Percentiles rank a stretch among this genome's conserved stretches.
These are phyloP conservation scores for Drosophila kambysellisi DNA, from an alignment of 2,888 invertebrate species.

Conservation along the genomic window DNA sequence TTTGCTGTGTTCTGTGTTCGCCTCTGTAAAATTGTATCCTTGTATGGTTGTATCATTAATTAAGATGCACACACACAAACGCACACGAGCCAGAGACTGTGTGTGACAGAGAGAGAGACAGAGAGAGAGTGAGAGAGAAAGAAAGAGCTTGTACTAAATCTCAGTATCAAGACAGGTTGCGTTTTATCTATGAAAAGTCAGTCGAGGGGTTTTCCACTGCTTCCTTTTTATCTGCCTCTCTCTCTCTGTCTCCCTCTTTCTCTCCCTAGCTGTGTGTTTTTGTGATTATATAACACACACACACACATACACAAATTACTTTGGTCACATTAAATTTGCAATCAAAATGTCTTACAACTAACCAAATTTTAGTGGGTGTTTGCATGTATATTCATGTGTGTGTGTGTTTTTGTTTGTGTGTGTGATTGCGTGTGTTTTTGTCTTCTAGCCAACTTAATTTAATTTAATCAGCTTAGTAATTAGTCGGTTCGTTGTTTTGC, in stretches of 20 bases:
- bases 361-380: slow-evolving; percentile 2
- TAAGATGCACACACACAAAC: slow-evolving; percentile 43
- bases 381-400: not conserved
- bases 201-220: slow-evolving; percentile 8
- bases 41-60: slow-evolving; percentile 65
- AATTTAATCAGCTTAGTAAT: slow-evolving; percentile 57
- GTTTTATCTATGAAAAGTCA: slow-evolving; percentile 46
- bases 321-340: slow-evolving; percentile 43
- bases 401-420: not conserved
- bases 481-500: slow-evolving; percentile 28
- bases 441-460: slow-evolving; percentile 38
- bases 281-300: slow-evolving; percentile 11
- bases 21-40: slow-evolving; percentile 41
- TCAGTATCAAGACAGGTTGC: slow-evolving; percentile 35
- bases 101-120: not conserved
- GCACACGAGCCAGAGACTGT: not conserved
- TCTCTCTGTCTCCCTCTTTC: not conserved
- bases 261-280: not conserved
- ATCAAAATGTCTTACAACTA: slow-evolving; percentile 35
- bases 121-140: no score
- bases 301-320: slow-evolving; percentile 17
- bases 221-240: not conserved
- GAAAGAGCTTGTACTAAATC: slow-evolving; percentile 3
- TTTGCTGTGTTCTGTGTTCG: not conserved
- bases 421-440: slow-evolving; percentile 5